These are phyloP conservation scores for Urocyon cinereoargenteus DNA, from an alignment of 2,797 vertebrate species.

Conservation along the genomic window DNA sequence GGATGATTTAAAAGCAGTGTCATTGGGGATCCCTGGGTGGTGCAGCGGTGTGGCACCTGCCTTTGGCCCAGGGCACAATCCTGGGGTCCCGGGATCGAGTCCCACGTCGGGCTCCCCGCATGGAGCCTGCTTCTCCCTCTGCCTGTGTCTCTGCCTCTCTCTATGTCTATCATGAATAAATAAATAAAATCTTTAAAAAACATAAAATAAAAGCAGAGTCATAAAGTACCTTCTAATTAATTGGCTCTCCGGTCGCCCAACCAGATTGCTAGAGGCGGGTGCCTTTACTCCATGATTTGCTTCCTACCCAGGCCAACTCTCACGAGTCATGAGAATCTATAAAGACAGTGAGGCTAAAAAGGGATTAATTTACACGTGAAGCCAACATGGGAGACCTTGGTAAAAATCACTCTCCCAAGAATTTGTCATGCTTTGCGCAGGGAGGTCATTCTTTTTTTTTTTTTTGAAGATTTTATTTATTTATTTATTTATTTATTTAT, in stretches of 20 bases:
- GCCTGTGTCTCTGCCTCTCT: too few relatives aligned
- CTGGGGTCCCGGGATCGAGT: too few relatives aligned
- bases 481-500: too few relatives aligned
- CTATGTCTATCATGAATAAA: too few relatives aligned
- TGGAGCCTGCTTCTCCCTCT: too few relatives aligned
- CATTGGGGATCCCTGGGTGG: not conserved
- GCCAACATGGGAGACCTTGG: not conserved
- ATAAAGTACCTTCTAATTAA: slow-evolving; percentile 78
- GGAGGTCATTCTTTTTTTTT: not conserved
- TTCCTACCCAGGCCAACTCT: slow-evolving; percentile 66
- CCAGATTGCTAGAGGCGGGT: slow-evolving; percentile 64
- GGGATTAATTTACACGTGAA: not conserved
- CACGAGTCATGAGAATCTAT: slow-evolving; percentile 71
- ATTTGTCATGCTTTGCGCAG: not conserved
- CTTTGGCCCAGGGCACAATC: too few relatives aligned
- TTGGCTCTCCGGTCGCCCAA: slow-evolving; percentile 72
- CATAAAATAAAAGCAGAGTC: slow-evolving; percentile 34
- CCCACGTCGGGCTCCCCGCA: too few relatives aligned
- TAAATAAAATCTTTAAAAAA: too few relatives aligned
- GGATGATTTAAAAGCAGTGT: slow-evolving; percentile 57
- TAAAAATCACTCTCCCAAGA: not conserved
- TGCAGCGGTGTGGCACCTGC: too few relatives aligned
- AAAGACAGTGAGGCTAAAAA: slow-evolving; percentile 36
- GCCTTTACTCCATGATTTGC: slow-evolving; percentile 56
- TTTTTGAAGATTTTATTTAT: too few relatives aligned